phyloP scores from a whole-genome alignment of 2,113 vertebrate species.

The Osmerus mordax region DNA sequence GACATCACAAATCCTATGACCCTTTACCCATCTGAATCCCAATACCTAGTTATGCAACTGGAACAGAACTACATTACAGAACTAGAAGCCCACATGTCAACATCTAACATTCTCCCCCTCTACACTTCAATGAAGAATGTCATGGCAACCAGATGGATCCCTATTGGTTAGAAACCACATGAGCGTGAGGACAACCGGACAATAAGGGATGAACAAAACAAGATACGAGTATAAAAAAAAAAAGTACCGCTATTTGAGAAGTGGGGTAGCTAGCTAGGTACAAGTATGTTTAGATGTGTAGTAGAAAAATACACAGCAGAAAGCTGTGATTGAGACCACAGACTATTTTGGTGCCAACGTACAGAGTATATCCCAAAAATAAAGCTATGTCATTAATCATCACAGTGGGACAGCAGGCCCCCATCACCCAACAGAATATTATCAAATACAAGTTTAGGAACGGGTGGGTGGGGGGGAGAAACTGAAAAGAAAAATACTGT shows the following conservation, averaged over 20 bases:
- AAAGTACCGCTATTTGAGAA: slow-evolving; percentile 14
- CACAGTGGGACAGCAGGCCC: slow-evolving; percentile 73
- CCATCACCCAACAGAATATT: slow-evolving; percentile 72
- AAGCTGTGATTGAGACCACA: slow-evolving; percentile 39
- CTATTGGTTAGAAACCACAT: background rate
- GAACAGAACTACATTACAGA: slow-evolving; percentile 6
- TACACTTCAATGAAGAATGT: background rate
- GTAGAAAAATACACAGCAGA: slow-evolving; percentile 59
- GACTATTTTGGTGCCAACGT: slow-evolving; percentile 55
- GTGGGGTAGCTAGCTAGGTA: background rate
- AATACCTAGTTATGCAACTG: background rate
- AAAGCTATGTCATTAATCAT: slow-evolving; percentile 77
- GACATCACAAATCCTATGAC: background rate
- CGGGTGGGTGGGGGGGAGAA: slow-evolving; percentile 72
- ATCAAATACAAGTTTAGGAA: slow-evolving; percentile 79
- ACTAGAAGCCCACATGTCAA: background rate
- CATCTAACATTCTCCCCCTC: background rate
- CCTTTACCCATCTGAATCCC: background rate
- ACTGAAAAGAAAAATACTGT: slow-evolving; percentile 70
- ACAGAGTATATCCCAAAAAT: slow-evolving; percentile 73
- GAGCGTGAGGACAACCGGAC: background rate
- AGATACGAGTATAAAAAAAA: background rate
- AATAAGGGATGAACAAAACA: background rate
- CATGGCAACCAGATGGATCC: background rate
- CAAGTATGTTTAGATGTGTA: slow-evolving; percentile 17